phyloP scores from a whole-genome alignment of 1,140 invertebrate species.

The Metaphire vulgaris region DNA sequence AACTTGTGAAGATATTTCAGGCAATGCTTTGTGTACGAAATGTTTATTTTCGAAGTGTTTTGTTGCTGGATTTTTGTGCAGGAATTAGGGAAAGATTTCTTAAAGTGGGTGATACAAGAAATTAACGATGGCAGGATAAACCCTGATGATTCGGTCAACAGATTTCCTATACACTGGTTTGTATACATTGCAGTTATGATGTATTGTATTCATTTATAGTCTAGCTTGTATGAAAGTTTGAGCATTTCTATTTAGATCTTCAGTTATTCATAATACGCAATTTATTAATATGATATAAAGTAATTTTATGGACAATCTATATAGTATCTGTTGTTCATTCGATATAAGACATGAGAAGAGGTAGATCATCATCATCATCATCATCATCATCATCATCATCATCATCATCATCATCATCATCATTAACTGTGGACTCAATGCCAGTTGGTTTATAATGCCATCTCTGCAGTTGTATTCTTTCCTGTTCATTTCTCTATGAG shows the following conservation, averaged over 20 bases:
- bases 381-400: too few relatives aligned
- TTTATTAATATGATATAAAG: constrained; percentile 4
- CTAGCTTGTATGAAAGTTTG: not conserved
- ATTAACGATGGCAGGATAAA: not conserved
- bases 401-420: too few relatives aligned
- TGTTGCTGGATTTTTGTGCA: not conserved
- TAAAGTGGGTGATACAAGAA: not conserved
- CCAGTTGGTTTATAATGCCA: too few relatives aligned
- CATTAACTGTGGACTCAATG: not conserved
- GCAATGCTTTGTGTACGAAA: not conserved
- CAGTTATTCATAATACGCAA: not conserved
- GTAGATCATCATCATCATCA: too few relatives aligned
- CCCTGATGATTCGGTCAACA: not conserved
- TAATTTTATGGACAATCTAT: too few relatives aligned
- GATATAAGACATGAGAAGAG: too few relatives aligned
- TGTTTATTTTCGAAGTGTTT: not conserved
- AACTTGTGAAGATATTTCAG: not conserved
- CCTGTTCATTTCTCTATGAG: too few relatives aligned
- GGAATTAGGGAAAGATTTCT: not conserved
- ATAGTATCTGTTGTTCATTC: too few relatives aligned
- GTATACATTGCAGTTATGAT: not conserved
- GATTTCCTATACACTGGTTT: constrained; percentile 8
- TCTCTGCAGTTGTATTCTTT: too few relatives aligned
- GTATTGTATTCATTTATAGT: not conserved
- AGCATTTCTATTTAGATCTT: not conserved